Percentiles rank a stretch among this genome's conserved stretches.
phyloP scores from a whole-genome alignment of 2,113 vertebrate species.

The Xerus inauris region DNA sequence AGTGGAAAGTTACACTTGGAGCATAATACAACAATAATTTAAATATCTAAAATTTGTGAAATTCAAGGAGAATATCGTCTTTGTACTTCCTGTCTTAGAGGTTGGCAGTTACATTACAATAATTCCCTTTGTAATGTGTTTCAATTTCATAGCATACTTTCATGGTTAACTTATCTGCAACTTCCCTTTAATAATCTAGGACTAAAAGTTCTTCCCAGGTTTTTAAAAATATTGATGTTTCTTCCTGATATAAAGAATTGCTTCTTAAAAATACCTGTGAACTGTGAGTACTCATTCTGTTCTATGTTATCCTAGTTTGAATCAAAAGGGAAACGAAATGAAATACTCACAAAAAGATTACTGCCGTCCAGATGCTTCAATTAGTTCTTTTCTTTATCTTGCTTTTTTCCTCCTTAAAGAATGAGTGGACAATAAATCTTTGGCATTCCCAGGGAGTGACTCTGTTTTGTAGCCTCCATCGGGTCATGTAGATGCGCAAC shows the following conservation, averaged over 20 bases:
- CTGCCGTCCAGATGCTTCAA: not conserved
- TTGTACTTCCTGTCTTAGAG: not conserved
- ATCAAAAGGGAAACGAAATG: not conserved
- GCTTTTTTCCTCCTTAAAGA: constrained; percentile 11
- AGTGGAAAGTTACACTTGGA: constrained; percentile 38
- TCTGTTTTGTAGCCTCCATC: not conserved
- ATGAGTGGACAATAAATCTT: constrained; percentile 16
- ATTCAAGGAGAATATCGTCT: not conserved
- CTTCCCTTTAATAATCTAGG: constrained; percentile 8
- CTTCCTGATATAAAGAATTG: not conserved
- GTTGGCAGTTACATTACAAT: not conserved
- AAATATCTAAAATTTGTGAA: constrained; percentile 18
- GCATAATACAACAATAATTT: constrained; percentile 28
- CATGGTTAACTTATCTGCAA: not conserved
- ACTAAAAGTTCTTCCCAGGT: not conserved
- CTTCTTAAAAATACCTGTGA: not conserved
- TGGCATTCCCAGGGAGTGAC: not conserved
- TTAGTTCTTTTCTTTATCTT: constrained; percentile 6
- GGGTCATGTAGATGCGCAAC: not conserved
- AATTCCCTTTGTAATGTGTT: constrained; percentile 15
- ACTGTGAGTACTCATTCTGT: constrained; percentile 2
- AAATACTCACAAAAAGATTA: not conserved
- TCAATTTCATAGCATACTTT: not conserved
- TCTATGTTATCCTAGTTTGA: constrained; percentile 29
- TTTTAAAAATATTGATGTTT: constrained; percentile 50